These are phyloP conservation scores for Drosophila busckii DNA, from an alignment of 1,140 invertebrate genomes.

Conservation along the genomic window DNA sequence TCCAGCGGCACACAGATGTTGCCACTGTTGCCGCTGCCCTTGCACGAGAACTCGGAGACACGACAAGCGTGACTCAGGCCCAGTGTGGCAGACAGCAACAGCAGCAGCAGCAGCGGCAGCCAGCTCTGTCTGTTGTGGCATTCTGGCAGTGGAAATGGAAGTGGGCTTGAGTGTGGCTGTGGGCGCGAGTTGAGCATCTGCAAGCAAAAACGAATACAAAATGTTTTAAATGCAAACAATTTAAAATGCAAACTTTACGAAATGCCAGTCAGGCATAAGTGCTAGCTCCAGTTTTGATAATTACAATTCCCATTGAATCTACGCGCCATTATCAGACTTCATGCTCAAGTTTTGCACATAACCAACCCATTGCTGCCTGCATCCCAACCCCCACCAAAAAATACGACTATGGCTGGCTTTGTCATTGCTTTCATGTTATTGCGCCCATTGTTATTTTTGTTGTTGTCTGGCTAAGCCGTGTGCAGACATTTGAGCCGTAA, in stretches of 20 bases:
- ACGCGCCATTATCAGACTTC: not conserved
- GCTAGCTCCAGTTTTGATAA: conserved; percentile 15
- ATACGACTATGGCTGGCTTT: conserved; percentile 22
- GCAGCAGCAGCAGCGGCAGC: conserved; percentile 20
- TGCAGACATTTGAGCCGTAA: conserved; percentile 61
- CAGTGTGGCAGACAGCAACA: conserved; percentile 44
- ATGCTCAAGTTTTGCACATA: too few species aligned
- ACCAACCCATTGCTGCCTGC: too few species aligned
- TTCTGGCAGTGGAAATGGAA: too few species aligned
- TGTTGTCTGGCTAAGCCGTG: conserved; percentile 43
- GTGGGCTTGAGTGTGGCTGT: not conserved
- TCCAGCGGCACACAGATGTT: conserved; percentile 88
- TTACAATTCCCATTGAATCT: conserved; percentile 34
- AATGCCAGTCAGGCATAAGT: conserved; percentile 5
- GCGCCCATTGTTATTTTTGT: conserved; percentile 34
- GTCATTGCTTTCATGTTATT: conserved; percentile 20
- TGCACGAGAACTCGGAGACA: conserved; percentile 90
- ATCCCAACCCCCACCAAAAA: conserved; percentile 15
- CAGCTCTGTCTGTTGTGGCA: conserved; percentile 24
- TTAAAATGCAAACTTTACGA: not conserved
- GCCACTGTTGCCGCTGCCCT: conserved; percentile 83
- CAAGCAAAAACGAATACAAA: too few species aligned
- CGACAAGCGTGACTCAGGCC: conserved; percentile 81
- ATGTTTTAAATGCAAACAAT: too few species aligned
- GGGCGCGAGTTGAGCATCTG: conserved; percentile 17